Evolutionary conservation across 2,113 vertebrate species (phyloP).

Genomic region (Mobula birostris): DNA sequence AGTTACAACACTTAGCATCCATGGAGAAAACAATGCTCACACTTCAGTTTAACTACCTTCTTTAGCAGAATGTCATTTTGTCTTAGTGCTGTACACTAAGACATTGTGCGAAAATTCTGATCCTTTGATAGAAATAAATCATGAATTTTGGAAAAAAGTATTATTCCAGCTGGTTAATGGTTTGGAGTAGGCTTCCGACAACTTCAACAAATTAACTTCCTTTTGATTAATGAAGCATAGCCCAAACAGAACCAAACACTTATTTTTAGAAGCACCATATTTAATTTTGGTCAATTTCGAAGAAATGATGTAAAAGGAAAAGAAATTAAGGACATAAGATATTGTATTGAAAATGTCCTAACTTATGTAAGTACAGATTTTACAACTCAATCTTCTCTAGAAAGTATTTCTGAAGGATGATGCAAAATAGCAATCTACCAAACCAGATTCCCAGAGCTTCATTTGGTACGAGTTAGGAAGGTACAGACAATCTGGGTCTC

Average conservation of each 20-base stretch:
- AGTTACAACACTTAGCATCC: too few relatives aligned
- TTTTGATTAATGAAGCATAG: background rate
- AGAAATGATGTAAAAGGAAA: slow-evolving; percentile 19
- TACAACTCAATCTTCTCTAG: background rate
- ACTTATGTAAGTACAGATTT: background rate
- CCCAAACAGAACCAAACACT: background rate
- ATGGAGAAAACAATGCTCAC: background rate
- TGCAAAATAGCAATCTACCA: background rate
- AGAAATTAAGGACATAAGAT: background rate
- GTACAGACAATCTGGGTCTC: background rate
- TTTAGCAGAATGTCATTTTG: background rate
- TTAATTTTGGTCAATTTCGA: slow-evolving; percentile 8
- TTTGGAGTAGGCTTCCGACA: background rate
- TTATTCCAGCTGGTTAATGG: background rate
- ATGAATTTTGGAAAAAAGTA: background rate
- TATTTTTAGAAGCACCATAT: background rate
- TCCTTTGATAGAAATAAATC: background rate
- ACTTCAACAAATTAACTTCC: slow-evolving; percentile 4
- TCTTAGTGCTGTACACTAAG: background rate
- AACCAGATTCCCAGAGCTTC: background rate
- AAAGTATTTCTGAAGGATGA: background rate
- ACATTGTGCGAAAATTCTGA: background rate
- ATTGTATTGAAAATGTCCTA: background rate
- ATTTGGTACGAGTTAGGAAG: background rate
- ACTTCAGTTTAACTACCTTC: background rate